phyloP scores from a whole-genome alignment of 2,797 vertebrate species.

The Oreortyx pictus region DNA sequence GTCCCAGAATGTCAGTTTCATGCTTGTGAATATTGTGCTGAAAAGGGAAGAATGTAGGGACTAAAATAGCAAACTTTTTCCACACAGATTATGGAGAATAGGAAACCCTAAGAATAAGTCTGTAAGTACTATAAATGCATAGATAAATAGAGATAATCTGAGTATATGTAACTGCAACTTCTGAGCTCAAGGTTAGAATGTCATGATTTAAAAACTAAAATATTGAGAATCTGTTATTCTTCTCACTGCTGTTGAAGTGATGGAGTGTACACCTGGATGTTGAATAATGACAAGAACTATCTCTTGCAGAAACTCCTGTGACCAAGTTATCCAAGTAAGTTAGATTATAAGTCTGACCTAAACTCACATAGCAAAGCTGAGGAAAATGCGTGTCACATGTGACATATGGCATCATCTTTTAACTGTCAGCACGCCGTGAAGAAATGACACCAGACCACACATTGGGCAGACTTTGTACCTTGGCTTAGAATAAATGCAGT shows the following conservation, averaged over 20 bases:
- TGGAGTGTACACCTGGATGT: not conserved
- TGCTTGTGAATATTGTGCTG: not conserved
- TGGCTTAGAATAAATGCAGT: not conserved
- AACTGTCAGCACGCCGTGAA: not conserved
- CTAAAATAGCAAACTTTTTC: not conserved
- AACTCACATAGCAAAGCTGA: not conserved
- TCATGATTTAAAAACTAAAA: not conserved
- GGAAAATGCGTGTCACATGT: not conserved
- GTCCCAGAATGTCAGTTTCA: not conserved
- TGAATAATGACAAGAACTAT: not conserved
- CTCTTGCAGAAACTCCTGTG: not conserved
- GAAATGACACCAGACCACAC: not conserved
- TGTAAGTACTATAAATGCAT: not conserved
- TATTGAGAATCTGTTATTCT: not conserved
- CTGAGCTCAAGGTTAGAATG: not conserved
- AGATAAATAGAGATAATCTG: not conserved
- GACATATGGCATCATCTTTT: not conserved
- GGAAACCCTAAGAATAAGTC: not conserved
- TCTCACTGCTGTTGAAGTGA: not conserved
- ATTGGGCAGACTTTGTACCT: not conserved
- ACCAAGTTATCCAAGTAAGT: not conserved
- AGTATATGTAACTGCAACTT: not conserved
- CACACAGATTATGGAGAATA: not conserved
- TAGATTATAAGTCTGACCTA: not conserved
- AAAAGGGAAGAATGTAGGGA: not conserved